A percentile compares a stretch with the other conserved stretches of the same genome.
These are phyloP conservation scores for Meloidogyne floridensis DNA, from an alignment of 1,140 invertebrate species.

Conservation along the genomic window DNA sequence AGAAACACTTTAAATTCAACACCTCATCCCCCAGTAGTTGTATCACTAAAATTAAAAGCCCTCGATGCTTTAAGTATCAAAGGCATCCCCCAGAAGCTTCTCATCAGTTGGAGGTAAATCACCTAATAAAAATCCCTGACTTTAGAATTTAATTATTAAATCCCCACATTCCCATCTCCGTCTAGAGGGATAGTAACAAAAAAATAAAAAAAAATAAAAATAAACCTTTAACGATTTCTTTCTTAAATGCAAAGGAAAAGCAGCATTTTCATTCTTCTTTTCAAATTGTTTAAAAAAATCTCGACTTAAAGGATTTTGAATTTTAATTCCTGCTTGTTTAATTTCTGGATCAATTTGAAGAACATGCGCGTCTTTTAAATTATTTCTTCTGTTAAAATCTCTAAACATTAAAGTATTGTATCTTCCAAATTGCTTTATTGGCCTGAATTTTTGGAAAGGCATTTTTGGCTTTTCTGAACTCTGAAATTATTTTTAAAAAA, in stretches of 20 bases:
- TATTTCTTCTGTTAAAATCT: slow-evolving; percentile 40
- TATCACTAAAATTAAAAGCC: too few species aligned
- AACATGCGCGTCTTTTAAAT: slow-evolving; percentile 35
- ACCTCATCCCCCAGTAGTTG: too few species aligned
- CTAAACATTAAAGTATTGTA: slow-evolving; percentile 55
- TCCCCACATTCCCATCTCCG: too few species aligned
- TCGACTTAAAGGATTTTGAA: slow-evolving; percentile 46
- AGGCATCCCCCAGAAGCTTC: too few species aligned
- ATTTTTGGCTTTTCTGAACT: not conserved
- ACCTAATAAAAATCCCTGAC: too few species aligned
- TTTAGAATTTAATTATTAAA: too few species aligned
- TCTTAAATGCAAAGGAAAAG: slow-evolving; percentile 41
- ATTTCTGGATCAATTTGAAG: slow-evolving; percentile 50
- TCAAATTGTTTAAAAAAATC: slow-evolving; percentile 44
- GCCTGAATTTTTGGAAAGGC: slow-evolving; percentile 33
- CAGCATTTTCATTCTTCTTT: not conserved
- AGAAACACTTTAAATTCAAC: too few species aligned
- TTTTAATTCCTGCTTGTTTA: slow-evolving; percentile 36
- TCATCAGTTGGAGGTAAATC: too few species aligned
- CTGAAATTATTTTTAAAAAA: not conserved
- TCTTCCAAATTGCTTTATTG: slow-evolving; percentile 27
- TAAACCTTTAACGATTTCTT: slow-evolving; percentile 35
- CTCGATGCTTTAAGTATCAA: too few species aligned
- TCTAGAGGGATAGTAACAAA: too few species aligned
- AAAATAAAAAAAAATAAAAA: not conserved